Conservation (phyloP, 2,797 vertebrate species). For the Melanotaenia maccullochi region DNA sequence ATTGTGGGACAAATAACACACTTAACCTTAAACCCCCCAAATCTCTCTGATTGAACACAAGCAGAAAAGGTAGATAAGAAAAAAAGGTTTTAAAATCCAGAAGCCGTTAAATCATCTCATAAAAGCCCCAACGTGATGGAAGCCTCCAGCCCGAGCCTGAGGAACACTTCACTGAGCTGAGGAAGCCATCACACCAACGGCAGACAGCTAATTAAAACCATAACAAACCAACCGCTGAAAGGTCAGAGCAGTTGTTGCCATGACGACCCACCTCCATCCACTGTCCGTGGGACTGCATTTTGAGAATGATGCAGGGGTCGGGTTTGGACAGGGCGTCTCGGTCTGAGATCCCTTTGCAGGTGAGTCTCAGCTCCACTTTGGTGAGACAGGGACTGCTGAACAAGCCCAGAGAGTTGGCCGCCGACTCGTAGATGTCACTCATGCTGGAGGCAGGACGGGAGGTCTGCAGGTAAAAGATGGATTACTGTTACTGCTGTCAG, state of each 20-base stretch:
- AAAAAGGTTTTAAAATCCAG: too few species aligned
- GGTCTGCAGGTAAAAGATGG: conserved; percentile 25
- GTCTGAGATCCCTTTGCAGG: conserved; percentile 93
- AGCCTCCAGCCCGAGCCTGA: too few species aligned
- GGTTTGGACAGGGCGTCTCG: conserved; percentile 94
- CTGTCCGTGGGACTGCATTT: conserved; percentile 95
- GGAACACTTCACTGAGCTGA: neutral
- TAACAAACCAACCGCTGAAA: neutral
- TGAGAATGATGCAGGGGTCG: conserved; percentile 93
- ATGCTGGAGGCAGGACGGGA: conserved; percentile 81
- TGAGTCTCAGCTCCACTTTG: conserved; percentile 94
- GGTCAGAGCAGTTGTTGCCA: conserved; percentile 10
- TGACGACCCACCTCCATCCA: conserved; percentile 92
- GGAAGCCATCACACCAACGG: neutral
- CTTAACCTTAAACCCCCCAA: too few species aligned
- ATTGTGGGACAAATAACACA: too few species aligned
- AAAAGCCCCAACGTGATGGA: too few species aligned
- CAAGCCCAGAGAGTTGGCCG: conserved; percentile 92
- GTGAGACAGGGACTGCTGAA: conserved; percentile 94
- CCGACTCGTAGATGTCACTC: conserved; percentile 96
- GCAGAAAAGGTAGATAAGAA: too few species aligned
- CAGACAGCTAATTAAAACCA: neutral
- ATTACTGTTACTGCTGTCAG: too few species aligned
- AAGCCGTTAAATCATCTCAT: too few species aligned
- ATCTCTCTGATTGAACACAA: too few species aligned